Conservation (phyloP, 2,113 vertebrate genomes). For the Machaerirhynchus nigripectus region DNA sequence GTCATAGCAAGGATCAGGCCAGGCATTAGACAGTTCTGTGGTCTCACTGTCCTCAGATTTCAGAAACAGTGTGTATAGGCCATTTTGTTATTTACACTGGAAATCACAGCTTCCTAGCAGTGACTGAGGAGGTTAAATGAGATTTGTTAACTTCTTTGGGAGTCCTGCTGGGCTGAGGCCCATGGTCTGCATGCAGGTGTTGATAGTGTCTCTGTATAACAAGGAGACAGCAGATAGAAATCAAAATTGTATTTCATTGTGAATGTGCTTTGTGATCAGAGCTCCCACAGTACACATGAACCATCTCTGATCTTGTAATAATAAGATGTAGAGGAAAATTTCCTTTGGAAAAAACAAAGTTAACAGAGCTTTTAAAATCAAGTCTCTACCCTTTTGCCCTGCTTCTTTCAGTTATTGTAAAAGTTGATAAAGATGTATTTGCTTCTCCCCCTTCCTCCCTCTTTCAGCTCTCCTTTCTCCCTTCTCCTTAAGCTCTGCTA, state of each 20-base stretch:
- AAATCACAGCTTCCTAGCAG: conserved; percentile 9
- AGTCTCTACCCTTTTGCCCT: not conserved
- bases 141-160: not conserved
- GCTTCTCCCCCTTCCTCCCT: not conserved
- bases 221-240: not conserved
- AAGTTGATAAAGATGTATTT: not conserved
- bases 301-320: not conserved
- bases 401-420: not conserved
- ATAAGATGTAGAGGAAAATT: not conserved
- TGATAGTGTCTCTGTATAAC: conserved; percentile 1
- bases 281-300: not conserved
- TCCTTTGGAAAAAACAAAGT: not conserved
- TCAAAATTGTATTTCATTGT: not conserved
- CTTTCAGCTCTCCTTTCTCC: not conserved
- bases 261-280: not conserved
- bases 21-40: not conserved
- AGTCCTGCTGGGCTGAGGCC: not conserved
- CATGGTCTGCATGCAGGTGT: not conserved
- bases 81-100: not conserved
- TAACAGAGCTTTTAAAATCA: not conserved
- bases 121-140: conserved; percentile 11
- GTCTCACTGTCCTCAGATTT: not conserved
- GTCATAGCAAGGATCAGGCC: not conserved
- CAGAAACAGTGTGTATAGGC: not conserved
- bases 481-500: not conserved